Conservation (phyloP, 1,140 invertebrate genomes). For the Zaprionus vittiger region DNA sequence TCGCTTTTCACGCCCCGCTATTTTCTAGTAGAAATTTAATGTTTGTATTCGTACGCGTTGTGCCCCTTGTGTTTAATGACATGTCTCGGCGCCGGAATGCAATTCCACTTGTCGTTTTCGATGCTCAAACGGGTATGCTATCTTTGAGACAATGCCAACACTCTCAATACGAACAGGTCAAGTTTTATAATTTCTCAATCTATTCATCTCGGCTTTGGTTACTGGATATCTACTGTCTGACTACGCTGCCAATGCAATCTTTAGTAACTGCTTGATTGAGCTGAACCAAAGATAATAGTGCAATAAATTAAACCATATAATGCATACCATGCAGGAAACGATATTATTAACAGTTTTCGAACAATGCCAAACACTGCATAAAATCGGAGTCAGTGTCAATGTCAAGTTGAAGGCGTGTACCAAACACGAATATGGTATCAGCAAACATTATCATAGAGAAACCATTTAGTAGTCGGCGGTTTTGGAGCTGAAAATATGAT, state of each 20-base stretch:
- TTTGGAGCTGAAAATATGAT: neutral
- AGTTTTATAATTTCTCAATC: constrained; percentile 1
- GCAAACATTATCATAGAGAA: constrained; percentile 8
- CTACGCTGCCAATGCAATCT: neutral
- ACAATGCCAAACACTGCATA: constrained; percentile 1
- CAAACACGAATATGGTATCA: neutral
- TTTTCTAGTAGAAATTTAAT: constrained; percentile 21
- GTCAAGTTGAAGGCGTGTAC: neutral
- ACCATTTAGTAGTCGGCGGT: neutral
- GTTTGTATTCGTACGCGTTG: constrained; percentile 8
- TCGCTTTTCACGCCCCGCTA: constrained; percentile 35
- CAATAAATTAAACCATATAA: constrained; percentile 1
- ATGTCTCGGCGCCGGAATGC: constrained; percentile 8
- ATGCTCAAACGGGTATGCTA: constrained; percentile 8
- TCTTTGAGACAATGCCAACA: neutral
- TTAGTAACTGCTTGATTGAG: neutral
- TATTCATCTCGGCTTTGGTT: neutral
- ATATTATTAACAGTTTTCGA: constrained; percentile 1
- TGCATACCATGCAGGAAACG: constrained; percentile 3
- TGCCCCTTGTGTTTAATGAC: neutral
- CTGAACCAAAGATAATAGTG: neutral
- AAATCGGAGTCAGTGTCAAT: constrained; percentile 2
- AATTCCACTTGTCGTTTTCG: constrained; percentile 8
- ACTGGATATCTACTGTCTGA: neutral
- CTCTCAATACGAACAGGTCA: neutral